phyloP scores from a whole-genome alignment of 2,888 invertebrate species.

The Plebejus argus region DNA sequence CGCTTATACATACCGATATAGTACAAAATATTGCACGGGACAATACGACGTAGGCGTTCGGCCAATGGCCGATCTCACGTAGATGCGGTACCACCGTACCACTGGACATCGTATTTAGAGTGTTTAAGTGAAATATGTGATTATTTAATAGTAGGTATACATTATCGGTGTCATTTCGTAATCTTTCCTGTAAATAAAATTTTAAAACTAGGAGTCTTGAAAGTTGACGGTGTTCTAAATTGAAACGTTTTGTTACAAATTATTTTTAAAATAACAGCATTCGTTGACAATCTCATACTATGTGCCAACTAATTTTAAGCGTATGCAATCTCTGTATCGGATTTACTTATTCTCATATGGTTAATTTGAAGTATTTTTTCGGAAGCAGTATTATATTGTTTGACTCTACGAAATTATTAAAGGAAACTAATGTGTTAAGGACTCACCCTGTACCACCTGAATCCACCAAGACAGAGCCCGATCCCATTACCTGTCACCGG shows the following conservation, averaged over 20 bases:
- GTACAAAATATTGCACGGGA: constrained; percentile 26
- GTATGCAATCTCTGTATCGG: constrained; percentile 2
- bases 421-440: not conserved
- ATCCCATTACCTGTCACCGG: constrained; percentile 22
- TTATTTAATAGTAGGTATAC: constrained; percentile 23
- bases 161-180: constrained; percentile 14
- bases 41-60: constrained; percentile 26
- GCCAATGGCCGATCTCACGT: constrained; percentile 18
- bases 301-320: constrained; percentile 11
- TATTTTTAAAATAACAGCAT: not conserved
- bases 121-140: constrained; percentile 20
- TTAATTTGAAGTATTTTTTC: constrained; percentile 1
- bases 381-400: not conserved
- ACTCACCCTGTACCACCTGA: not conserved
- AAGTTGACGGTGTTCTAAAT: not conserved
- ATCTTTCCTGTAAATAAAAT: constrained; percentile 15
- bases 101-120: constrained; percentile 19
- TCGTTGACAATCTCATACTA: not conserved
- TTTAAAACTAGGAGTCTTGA: not conserved
- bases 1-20: constrained; percentile 25
- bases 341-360: not conserved
- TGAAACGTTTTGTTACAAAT: not conserved
- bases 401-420: not conserved
- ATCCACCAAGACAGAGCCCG: constrained; percentile 24
- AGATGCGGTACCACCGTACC: not conserved